Percentiles rank a stretch among this genome's conserved stretches.
Evolutionary conservation across 2,888 invertebrate genomes (phyloP).

Genomic region (Acleris cristana): DNA sequence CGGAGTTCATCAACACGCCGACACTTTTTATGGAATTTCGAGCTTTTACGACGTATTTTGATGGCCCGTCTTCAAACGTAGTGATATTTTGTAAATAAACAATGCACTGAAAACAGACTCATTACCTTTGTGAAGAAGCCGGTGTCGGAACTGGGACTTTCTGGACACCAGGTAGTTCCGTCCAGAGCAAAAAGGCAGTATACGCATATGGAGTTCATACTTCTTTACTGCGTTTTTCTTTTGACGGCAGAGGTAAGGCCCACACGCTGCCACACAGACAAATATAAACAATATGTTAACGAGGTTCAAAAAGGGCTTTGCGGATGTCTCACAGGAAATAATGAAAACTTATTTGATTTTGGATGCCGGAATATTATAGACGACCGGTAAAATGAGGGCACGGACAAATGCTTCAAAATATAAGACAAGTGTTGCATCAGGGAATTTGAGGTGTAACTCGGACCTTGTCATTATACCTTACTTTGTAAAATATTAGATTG

Average conservation of each 20-base stretch:
- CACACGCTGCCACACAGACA: constrained; percentile 31
- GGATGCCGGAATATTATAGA: background rate
- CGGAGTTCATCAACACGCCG: constrained; percentile 80
- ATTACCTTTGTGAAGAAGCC: constrained; percentile 77
- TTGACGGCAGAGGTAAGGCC: constrained; percentile 14
- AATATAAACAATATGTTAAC: constrained; percentile 30
- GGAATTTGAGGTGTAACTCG: no score
- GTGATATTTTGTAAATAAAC: constrained; percentile 85
- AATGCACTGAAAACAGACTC: constrained; percentile 79
- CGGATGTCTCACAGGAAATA: constrained; percentile 26
- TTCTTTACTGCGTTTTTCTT: background rate
- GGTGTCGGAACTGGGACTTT: constrained; percentile 66
- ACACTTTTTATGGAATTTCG: constrained; percentile 82
- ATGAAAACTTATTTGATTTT: constrained; percentile 22
- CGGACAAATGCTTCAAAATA: no score
- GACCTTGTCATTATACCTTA: no score
- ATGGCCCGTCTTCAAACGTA: constrained; percentile 84
- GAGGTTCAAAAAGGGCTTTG: constrained; percentile 16
- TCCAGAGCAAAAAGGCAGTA: no score
- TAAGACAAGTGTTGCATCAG: no score
- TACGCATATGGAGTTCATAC: background rate
- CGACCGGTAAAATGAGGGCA: no score
- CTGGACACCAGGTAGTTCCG: constrained; percentile 46
- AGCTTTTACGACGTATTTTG: constrained; percentile 81
- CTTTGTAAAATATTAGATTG: no score